Percentiles rank a stretch among this genome's conserved stretches.
Conservation (phyloP, 1,140 invertebrate genomes). For the Bathynomus jamesi region DNA sequence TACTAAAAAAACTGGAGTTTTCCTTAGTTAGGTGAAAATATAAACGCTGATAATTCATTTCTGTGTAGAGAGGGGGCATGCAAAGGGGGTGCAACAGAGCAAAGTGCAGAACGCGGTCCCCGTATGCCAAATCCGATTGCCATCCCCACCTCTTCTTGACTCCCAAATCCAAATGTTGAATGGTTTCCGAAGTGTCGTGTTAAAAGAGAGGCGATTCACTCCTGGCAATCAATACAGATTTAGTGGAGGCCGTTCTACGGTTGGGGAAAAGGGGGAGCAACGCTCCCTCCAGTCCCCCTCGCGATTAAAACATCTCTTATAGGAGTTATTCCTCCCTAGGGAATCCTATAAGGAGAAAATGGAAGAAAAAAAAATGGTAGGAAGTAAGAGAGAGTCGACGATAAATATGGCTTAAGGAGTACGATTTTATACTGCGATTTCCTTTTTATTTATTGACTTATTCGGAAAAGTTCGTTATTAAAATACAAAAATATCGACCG, state of each 20-base stretch:
- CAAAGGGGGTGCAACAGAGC: neutral
- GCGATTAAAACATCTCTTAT: slow-evolving; percentile 1
- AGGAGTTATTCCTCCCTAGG: neutral
- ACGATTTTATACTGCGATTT: neutral
- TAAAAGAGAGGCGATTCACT: neutral
- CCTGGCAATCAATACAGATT: neutral
- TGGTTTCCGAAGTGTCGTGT: neutral
- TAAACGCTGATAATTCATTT: neutral
- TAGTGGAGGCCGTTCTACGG: neutral
- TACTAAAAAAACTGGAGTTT: too few species aligned
- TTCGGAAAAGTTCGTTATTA: too few species aligned
- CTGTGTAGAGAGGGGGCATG: neutral
- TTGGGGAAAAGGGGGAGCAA: neutral
- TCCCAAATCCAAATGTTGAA: neutral
- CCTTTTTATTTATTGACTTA: too few species aligned
- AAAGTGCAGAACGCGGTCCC: neutral
- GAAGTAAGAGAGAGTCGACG: neutral
- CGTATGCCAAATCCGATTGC: neutral
- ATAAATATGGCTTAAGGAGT: neutral
- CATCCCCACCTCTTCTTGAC: neutral
- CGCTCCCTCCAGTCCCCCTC: neutral
- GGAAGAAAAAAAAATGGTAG: neutral
- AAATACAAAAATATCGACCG: too few species aligned
- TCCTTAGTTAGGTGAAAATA: neutral
- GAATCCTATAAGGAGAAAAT: neutral